Evolutionary conservation across 2,113 vertebrate genomes (phyloP), one percentile per base, ranked within the genome.

Genomic region (Nesogale talazaci): DNA sequence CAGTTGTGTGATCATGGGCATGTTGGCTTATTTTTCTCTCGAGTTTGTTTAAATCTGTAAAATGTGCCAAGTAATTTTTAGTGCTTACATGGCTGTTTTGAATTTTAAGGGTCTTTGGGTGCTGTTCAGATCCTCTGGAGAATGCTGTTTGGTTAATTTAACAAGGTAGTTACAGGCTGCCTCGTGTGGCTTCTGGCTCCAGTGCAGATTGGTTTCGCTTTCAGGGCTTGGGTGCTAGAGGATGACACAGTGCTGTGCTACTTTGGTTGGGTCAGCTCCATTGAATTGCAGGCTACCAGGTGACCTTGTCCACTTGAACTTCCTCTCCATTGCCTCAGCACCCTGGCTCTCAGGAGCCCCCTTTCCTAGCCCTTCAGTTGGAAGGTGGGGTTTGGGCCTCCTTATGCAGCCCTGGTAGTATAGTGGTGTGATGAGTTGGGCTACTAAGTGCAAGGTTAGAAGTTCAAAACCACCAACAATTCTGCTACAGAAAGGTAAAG

Each of bases 71-170:
- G 19, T 78, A 76, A 38, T 52, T 89, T 96, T 88, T 22, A 20
- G 46, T 77, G 67, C 10, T 74, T 25, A 76, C 27, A 14, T 80
- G 52, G 23, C 63, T 57, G 87, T 88, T 91, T 95, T 88, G 31
- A 75, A 29, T 82, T 31, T 83, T 59, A 79, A 31, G 70, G 81
- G 29, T n/a, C 31, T 23, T 29, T 81, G 25, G 9, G 0, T 89
- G 56, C 61, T 93, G 20, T 94, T 93, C 63, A 61, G 92, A 56
- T 86, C 8, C 29, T 93, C n/a, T 79, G 63, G 56, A 72, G 70
- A 94, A 74, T 88, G 42, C 9, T 46, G 56, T 88, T 36, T 52
- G 65, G 88, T 94, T 93, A 6, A 79, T 90, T 89, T 80, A 92
- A 75, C 36, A 78, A 31, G 36, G 82, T 83, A 72, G 38, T 22